phyloP scores from a whole-genome alignment of 2,797 vertebrate genomes.

The Muscicapa comitata region DNA sequence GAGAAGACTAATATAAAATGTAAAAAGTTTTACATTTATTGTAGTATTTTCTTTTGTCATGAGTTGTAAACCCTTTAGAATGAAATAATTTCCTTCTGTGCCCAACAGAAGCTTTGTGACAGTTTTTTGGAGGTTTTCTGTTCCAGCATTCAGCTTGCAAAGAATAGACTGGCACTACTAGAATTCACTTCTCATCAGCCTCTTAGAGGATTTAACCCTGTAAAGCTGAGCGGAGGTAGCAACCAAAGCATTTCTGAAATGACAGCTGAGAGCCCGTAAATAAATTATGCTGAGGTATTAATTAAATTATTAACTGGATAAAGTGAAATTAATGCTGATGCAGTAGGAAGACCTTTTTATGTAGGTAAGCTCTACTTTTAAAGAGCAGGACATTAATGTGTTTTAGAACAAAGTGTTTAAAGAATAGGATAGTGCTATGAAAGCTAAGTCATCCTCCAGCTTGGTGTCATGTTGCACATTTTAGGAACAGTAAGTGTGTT shows the following conservation, averaged over 20 bases:
- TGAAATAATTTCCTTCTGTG: not conserved
- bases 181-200: not conserved
- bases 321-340: not conserved
- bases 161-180: not conserved
- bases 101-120: not conserved
- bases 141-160: not conserved
- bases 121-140: not conserved
- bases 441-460: not conserved
- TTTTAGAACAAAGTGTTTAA: not conserved
- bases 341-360: not conserved
- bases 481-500: not conserved
- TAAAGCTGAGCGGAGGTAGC: not conserved
- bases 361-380: not conserved
- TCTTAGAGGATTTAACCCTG: not conserved
- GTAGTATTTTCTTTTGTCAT: not conserved
- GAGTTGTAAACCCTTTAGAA: not conserved
- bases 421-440: not conserved
- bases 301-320: not conserved
- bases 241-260: not conserved
- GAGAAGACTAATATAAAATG: not conserved
- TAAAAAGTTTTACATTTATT: not conserved
- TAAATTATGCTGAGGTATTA: not conserved
- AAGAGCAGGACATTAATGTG: not conserved
- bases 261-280: not conserved
- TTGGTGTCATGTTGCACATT: rapidly evolving